Base-by-base conservation (phyloP, 2,888 invertebrate genomes). In the Netelia virgata region DNA sequence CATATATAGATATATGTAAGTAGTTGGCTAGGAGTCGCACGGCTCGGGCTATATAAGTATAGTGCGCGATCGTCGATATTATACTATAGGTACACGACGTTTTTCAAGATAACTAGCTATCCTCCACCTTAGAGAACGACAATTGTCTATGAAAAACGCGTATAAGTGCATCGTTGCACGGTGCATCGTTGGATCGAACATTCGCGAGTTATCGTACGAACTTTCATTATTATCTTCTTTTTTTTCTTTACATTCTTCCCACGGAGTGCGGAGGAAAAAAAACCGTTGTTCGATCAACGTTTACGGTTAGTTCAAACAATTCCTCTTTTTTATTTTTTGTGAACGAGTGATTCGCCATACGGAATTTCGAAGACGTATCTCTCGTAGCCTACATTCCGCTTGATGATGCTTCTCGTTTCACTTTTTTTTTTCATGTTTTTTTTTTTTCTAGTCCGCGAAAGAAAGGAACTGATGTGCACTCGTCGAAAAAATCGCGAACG, bases 81-180 rank as follows among this genome's bases (percentile, higher is more conserved):
- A 18, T 23, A 59, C 61, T 75, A 64, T 36, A 70, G 64, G 72
- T 23, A 61, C 66, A 82, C 53, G 77, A 77, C 82, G 72, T 64
- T 82, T 77, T 77, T 77, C 82, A 73, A 61, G 53, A 73, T 77
- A 77, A 73, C 66, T 61, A 66, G 53, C 75, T 50, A 66, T 72
- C 28, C 64, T 23, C 36, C 59, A 10, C 43, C 36, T 36, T 36
- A 36, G 36, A 36, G 36, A 36, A 41, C 66, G 28, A 23, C 77
- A 43, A 73, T 73, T 77, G 66, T 59, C 50, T n/a, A 14, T 8
- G 47, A 72, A 23, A 77, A 61, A 77, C 23, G 61, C 47, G 50
- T 47, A 63, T 18, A 9, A n/a, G 61, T 20, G 41, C 16, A 57
- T 57, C 47, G 47, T 14, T 47, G 47, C 47, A 47, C 47, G 14